phyloP scores from a whole-genome alignment of 2,797 vertebrate genomes.

The Rhinogobio ventralis region DNA sequence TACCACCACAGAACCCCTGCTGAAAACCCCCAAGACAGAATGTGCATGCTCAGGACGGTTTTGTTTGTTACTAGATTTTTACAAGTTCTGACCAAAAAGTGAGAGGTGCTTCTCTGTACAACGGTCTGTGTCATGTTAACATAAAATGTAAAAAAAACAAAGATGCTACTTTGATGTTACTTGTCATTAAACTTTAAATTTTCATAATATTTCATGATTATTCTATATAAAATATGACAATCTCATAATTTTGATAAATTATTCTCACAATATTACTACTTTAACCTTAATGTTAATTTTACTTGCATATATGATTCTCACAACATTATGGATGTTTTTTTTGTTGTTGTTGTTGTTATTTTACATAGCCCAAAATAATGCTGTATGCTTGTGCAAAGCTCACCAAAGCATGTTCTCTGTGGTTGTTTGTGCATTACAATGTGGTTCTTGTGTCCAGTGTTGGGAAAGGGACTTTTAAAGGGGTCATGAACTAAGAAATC shows the following conservation, averaged over 20 bases:
- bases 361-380: background rate
- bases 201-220: background rate
- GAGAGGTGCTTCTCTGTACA: background rate
- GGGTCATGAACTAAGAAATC: too few relatives aligned
- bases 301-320: background rate
- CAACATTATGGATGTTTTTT: background rate
- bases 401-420: background rate
- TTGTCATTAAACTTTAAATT: background rate
- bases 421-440: background rate
- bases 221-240: too few relatives aligned
- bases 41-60: background rate
- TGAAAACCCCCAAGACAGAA: background rate
- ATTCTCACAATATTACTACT: background rate
- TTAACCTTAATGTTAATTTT: background rate
- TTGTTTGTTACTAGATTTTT: background rate
- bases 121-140: background rate
- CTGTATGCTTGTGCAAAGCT: background rate
- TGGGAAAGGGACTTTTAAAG: too few relatives aligned
- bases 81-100: background rate
- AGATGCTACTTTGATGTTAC: background rate
- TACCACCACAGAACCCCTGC: background rate
- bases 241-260: background rate
- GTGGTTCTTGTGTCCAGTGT: background rate
- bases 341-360: background rate
- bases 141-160: background rate